Evolutionary conservation across 2,888 invertebrate species (phyloP).

Genomic region (Drosophila siamana): DNA sequence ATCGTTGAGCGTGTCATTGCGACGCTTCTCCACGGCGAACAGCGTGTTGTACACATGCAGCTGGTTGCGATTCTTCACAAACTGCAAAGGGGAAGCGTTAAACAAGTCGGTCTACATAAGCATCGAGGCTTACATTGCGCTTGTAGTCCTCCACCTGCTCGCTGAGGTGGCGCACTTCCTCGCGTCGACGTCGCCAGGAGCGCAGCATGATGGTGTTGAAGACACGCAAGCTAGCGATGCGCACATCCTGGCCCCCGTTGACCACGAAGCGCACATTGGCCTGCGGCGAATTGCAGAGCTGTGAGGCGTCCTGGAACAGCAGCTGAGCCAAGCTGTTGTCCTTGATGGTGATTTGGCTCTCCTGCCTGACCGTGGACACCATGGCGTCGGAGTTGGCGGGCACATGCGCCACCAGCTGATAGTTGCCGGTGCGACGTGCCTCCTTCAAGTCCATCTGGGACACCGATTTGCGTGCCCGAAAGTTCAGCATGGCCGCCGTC

Average conservation of each 20-base stretch:
- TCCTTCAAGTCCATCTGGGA: constrained; percentile 83
- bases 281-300: constrained; percentile 31
- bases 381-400: constrained; percentile 37
- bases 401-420: constrained; percentile 60
- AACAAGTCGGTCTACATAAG: too few relatives aligned
- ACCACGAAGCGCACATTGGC: constrained; percentile 48
- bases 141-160: constrained; percentile 79
- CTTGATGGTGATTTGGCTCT: constrained; percentile 31
- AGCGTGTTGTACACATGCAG: constrained; percentile 83
- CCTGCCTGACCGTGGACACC: constrained; percentile 10
- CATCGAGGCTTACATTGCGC: constrained; percentile 77
- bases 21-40: constrained; percentile 83
- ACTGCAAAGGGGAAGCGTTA: constrained; percentile 45
- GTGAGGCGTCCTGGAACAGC: constrained; percentile 44
- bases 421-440: constrained; percentile 65
- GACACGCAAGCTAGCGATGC: constrained; percentile 81
- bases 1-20: constrained; percentile 78
- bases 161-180: constrained; percentile 80
- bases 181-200: constrained; percentile 83
- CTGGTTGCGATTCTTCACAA: constrained; percentile 82
- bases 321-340: constrained; percentile 38
- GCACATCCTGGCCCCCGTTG: constrained; percentile 63
- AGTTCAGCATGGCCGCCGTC: constrained; percentile 69
- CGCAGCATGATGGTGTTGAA: constrained; percentile 83
- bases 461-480: constrained; percentile 75